phyloP scores from a whole-genome alignment of 2,113 vertebrate species.

The Perca flavescens region DNA sequence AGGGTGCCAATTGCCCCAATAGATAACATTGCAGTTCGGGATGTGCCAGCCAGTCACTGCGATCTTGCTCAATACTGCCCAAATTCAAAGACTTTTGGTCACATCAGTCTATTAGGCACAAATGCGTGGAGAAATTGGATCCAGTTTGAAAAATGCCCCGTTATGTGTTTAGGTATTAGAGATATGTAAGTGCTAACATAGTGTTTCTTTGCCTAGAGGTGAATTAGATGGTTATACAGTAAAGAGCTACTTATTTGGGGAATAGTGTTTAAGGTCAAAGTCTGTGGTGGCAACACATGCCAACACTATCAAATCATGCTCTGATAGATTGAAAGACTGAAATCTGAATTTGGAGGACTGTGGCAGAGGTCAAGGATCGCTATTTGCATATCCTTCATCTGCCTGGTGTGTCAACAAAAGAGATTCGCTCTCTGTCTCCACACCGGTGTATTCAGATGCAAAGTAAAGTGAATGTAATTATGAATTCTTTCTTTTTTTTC shows the following conservation, averaged over 20 bases:
- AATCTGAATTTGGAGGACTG: slow-evolving; percentile 89
- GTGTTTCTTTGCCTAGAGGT: not conserved
- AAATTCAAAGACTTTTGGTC: no score
- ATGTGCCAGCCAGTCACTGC: no score
- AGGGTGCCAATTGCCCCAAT: no score
- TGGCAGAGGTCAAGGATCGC: slow-evolving; percentile 86
- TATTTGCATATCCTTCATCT: slow-evolving; percentile 96
- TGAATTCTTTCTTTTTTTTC: slow-evolving; percentile 39
- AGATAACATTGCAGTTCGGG: no score
- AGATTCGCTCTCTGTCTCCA: slow-evolving; percentile 73
- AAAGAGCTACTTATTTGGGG: not conserved
- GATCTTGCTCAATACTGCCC: no score
- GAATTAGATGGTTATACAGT: not conserved
- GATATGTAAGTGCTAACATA: no score
- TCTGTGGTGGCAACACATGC: slow-evolving; percentile 86
- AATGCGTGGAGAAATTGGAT: no score
- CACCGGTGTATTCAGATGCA: slow-evolving; percentile 86
- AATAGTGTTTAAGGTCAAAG: slow-evolving; percentile 65
- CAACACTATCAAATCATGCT: slow-evolving; percentile 85
- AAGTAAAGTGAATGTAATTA: slow-evolving; percentile 84
- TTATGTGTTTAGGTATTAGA: not conserved
- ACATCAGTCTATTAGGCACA: no score
- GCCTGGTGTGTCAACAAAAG: slow-evolving; percentile 90
- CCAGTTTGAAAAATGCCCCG: no score
- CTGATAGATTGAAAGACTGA: slow-evolving; percentile 93